Base-by-base conservation (phyloP, 2,113 vertebrate species). In the Abramis brama region DNA sequence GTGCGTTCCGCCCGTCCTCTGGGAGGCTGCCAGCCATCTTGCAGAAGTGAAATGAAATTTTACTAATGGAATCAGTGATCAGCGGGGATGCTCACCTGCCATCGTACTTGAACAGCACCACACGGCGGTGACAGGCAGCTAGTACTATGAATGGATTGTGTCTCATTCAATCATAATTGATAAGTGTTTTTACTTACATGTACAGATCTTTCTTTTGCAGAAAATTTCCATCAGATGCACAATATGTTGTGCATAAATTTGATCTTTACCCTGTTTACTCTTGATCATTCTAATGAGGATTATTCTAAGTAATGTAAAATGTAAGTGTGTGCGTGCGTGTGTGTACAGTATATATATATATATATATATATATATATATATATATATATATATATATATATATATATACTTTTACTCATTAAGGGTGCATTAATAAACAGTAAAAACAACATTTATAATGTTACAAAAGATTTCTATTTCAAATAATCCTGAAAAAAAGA, bases 31-130 rank as follows among this genome's bases (percentile, higher is more conserved):
- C 78, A 74, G n/a, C 55, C n/a, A 45, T 64, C 64, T 70, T 17
- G n/a, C 30, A 23, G 84, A 47, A 79, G 47, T 70, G 74, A 68
- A 85, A 85, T 79, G 27, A 78, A 55, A 85, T 78, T 78, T 50
- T 70, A 85, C 84, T 85, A 85, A 85, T 85, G 74, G 75, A 79
- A 57, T 78, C 84, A n/a, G 13, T 62, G 66, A 73, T 60, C 77
- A 57, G 50, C 15, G 2, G 52, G n/a, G 77, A 74, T 45, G 50
- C 33, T 71, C 33, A 73, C 66, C 81, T 73, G 81, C 11, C 23
- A 11, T 36, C 47, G 36, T 12, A 39, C 47, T 59, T 43, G 47
- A 57, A 83, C 21, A 36, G 66, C 68, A 43, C 50, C 81, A 57
- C 81, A 59, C 30, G 15, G 21, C 12, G 81, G 66, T 6, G 64